phyloP scores from a whole-genome alignment of 2,113 vertebrate genomes.

The Alethe diademata region DNA sequence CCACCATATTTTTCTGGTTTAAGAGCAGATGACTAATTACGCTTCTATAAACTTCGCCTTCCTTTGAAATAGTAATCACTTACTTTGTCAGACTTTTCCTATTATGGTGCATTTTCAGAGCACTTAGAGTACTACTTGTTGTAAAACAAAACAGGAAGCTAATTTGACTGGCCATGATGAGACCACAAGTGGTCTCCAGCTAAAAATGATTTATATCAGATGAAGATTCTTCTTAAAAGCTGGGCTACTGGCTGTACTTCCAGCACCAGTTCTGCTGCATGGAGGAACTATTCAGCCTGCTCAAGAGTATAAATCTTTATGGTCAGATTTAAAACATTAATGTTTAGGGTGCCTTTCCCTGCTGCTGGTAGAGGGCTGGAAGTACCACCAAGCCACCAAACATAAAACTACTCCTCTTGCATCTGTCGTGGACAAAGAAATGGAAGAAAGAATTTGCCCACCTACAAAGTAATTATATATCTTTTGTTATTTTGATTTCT shows the following conservation, averaged over 20 bases:
- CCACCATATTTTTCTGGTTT: constrained; percentile 35
- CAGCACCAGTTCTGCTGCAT: neutral
- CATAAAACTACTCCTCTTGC: neutral
- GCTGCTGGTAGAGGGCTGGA: neutral
- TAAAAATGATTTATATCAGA: neutral
- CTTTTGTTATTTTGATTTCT: constrained; percentile 58
- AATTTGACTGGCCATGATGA: constrained; percentile 21
- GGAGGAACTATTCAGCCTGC: neutral
- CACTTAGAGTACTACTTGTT: neutral
- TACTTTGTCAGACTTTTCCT: constrained; percentile 2
- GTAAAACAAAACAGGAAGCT: constrained; percentile 33
- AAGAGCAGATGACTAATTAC: constrained; percentile 45
- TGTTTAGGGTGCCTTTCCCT: neutral
- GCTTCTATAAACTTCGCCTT: constrained; percentile 29
- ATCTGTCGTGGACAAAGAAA: neutral
- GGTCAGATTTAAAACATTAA: neutral
- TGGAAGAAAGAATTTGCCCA: constrained; percentile 62
- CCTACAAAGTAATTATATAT: constrained; percentile 40
- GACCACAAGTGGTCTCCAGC: constrained; percentile 18
- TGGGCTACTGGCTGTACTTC: neutral
- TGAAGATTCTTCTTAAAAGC: neutral
- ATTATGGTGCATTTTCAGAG: constrained; percentile 7
- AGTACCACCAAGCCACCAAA: constrained; percentile 8
- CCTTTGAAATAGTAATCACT: constrained; percentile 33
- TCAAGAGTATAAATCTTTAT: neutral